Percentiles rank a stretch among this genome's conserved stretches.
phyloP scores from a whole-genome alignment of 2,797 vertebrate species.

The Rhynchotus rufescens region DNA sequence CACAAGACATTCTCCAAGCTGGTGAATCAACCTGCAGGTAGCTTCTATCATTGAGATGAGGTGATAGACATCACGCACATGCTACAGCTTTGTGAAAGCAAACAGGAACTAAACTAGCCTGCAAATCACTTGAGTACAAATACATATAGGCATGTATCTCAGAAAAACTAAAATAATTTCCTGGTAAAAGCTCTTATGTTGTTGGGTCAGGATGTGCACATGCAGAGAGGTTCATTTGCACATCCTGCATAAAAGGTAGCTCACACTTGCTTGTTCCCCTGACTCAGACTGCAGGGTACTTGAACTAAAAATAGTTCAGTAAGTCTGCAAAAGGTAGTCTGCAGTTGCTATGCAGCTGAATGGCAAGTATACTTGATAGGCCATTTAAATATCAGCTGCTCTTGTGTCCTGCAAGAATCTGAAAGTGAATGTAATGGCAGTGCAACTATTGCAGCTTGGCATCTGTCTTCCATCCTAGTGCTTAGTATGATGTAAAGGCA shows the following conservation, averaged over 20 bases:
- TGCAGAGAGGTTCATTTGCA: conserved; percentile 6
- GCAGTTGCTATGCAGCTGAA: conserved; percentile 54
- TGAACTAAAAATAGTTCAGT: conserved; percentile 58
- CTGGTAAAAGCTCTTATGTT: neutral
- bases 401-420: neutral
- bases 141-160: neutral
- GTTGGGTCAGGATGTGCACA: neutral
- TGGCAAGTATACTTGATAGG: conserved; percentile 29
- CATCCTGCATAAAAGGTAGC: conserved; percentile 13
- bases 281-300: conserved; percentile 33
- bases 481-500: neutral
- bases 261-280: neutral
- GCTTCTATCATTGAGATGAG: neutral
- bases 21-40: conserved; percentile 30
- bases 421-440: neutral
- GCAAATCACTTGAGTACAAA: neutral
- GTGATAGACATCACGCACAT: neutral
- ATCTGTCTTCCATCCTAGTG: neutral
- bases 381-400: conserved; percentile 17
- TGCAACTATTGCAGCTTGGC: neutral
- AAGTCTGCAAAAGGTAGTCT: conserved; percentile 31
- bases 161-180: neutral
- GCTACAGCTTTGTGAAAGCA: neutral
- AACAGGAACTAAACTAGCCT: conserved; percentile 1
- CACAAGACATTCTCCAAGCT: neutral